phyloP scores from a whole-genome alignment of 2,888 invertebrate species.

The Drosophila paramelanica region DNA sequence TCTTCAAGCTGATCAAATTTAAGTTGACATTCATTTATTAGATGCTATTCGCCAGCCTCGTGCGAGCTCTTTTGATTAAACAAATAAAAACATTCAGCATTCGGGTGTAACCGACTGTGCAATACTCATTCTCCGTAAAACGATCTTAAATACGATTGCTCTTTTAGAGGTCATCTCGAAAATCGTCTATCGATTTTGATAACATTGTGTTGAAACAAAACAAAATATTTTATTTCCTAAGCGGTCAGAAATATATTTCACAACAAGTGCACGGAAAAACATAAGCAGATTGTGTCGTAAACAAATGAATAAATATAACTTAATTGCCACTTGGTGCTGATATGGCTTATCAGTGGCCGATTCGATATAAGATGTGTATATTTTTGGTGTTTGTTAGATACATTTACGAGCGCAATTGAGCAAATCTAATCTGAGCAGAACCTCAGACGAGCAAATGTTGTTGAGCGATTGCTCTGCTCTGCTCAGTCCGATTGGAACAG shows the following conservation, averaged over 20 bases:
- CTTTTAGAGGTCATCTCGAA: no score
- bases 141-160: no score
- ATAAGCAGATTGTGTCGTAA: neutral
- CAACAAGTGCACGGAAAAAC: neutral
- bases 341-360: conserved; percentile 16
- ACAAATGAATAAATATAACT: neutral
- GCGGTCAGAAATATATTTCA: neutral
- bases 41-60: neutral
- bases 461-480: neutral
- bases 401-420: conserved; percentile 1
- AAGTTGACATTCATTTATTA: neutral
- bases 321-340: neutral
- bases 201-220: neutral
- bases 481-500: conserved; percentile 19
- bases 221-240: neutral
- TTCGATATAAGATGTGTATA: neutral
- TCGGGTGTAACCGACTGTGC: neutral
- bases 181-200: no score
- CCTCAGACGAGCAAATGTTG: neutral
- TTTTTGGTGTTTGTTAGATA: neutral
- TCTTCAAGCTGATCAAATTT: neutral
- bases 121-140: neutral
- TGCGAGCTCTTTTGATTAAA: neutral
- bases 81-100: neutral
- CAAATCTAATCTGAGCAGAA: conserved; percentile 18